Base-by-base conservation (phyloP, 2,797 vertebrate genomes). In the Chaetophractus vellerosus region DNA sequence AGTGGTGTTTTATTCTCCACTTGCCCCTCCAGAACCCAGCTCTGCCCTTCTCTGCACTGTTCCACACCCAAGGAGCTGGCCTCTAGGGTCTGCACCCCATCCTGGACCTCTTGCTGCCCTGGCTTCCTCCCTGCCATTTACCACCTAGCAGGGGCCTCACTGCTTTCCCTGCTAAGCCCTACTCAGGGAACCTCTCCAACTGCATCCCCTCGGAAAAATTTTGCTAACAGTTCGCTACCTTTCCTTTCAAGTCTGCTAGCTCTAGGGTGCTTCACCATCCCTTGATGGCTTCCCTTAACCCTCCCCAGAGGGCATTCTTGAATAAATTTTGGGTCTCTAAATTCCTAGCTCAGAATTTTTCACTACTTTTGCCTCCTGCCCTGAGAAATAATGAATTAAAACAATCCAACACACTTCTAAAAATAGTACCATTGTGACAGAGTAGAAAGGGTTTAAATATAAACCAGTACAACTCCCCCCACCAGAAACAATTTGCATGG, bases 321-420 rank as follows among this genome's bases (percentile, higher is more conserved):
- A 75, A 80, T 6, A 59, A 28, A 95, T 45, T 14, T 16, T n/a
- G 36, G 15, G 3, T 38, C 63, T 83, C 50, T 50, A 93, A 91
- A 93, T 86, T 19, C 55, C n/a, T n/a, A 84, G 52, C 33, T 94
- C 24, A 93, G 66, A 45, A 68, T 41, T 28, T 63, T 48, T 11
- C 33, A 85, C 5, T 38, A n/a, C 23, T 80, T 84, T 45, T 24
- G 57, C 55, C 1, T 63, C 28, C 59, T 24, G 63, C 28, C 38
- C 19, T 87, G 38, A 80, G 48, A 57, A 48, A 83, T 31, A 87
- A 94, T 75, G 19, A 93, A 93, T 82, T 69, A 66, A 61, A 91
- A 57, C 41, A 74, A 41, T 11, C 26, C 21, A 82, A 64, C 6
- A 33, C 2, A 52, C 63, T 94, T 91, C 55, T 92, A 38, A 66